These are phyloP conservation scores for Bellardia bayeri DNA, from an alignment of 2,888 invertebrate species.

Conservation along the genomic window DNA sequence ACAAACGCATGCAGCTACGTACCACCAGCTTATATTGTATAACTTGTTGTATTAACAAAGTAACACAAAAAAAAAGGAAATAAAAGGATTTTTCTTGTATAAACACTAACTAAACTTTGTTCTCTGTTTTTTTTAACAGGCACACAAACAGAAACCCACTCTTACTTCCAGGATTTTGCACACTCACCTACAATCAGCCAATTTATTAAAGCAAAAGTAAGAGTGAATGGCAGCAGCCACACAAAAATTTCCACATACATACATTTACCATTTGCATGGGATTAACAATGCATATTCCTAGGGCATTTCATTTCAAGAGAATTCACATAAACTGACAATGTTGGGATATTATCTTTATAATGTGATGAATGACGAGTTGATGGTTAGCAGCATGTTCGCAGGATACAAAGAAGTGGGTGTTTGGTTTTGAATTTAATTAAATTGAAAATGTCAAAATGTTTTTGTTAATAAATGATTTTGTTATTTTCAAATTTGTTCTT, in stretches of 20 bases:
- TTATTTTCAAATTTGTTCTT: neutral
- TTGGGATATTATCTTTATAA: neutral
- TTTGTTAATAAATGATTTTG: conserved; percentile 7
- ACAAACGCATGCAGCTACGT: neutral
- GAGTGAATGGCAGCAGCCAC: neutral
- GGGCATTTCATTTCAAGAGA: conserved; percentile 28
- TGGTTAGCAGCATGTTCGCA: neutral
- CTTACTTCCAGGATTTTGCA: neutral
- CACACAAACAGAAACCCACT: neutral
- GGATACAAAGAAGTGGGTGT: neutral
- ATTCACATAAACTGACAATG: conserved; percentile 21
- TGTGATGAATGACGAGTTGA: conserved; percentile 1
- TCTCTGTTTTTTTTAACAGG: neutral
- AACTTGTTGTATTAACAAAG: conserved; percentile 24
- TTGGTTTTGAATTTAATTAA: conserved; percentile 7
- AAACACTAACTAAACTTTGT: conserved; percentile 24
- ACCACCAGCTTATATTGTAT: conserved; percentile 33
- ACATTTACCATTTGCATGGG: conserved; percentile 20
- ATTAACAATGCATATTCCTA: neutral
- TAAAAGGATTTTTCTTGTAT: neutral
- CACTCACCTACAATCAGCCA: neutral
- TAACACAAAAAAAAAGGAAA: neutral
- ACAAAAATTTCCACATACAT: neutral
- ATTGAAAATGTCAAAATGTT: conserved; percentile 48
- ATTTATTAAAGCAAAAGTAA: neutral